Evolutionary conservation across 2,797 vertebrate genomes (phyloP).

Genomic region (Coracias cyanogaster): DNA sequence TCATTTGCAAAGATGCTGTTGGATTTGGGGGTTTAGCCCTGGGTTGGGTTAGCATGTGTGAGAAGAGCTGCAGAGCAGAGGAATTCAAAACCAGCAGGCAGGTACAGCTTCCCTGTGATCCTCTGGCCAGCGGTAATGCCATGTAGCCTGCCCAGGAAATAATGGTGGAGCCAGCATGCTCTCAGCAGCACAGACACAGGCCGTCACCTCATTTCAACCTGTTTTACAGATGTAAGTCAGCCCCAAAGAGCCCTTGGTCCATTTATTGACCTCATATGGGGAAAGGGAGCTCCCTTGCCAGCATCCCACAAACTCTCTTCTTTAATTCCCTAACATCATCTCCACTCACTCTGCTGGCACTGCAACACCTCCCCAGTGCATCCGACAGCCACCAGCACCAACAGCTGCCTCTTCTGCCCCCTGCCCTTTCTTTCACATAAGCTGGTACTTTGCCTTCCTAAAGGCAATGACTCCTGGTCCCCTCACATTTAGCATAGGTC

Average conservation of each 20-base stretch:
- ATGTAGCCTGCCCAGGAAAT: neutral
- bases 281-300: neutral
- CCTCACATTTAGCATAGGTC: rapidly evolving
- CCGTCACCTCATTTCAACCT: neutral
- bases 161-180: rapidly evolving
- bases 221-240: neutral
- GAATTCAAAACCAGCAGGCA: neutral
- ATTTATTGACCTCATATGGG: too few species aligned
- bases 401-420: neutral
- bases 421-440: neutral
- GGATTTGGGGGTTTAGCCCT: too few species aligned
- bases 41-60: too few species aligned
- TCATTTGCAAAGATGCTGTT: neutral
- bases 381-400: neutral
- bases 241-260: too few species aligned
- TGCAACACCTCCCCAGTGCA: neutral
- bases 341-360: rapidly evolving
- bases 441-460: neutral
- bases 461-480: neutral
- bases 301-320: too few species aligned
- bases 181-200: neutral
- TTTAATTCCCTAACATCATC: neutral
- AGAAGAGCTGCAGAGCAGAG: neutral
- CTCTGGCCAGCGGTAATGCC: neutral
- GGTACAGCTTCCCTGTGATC: rapidly evolving